phyloP scores from a whole-genome alignment of 2,113 vertebrate genomes.

The Ophiodon elongatus region DNA sequence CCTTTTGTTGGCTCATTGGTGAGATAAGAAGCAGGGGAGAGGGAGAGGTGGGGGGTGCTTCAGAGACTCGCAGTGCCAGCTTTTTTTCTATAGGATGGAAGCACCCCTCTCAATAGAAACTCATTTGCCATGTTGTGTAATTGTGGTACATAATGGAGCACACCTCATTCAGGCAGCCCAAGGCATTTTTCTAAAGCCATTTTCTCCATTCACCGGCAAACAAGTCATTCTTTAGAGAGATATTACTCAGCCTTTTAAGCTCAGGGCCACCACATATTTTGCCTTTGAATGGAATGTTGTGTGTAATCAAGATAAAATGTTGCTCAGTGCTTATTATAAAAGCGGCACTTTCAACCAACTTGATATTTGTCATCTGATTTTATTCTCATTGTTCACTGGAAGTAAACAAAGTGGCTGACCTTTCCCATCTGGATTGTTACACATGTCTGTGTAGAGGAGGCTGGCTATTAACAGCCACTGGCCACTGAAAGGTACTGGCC shows the following conservation, averaged over 20 bases:
- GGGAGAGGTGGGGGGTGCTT: conserved; percentile 12
- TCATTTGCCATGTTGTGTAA: conserved; percentile 81
- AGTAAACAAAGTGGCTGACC: conserved; percentile 62
- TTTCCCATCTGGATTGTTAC: conserved; percentile 43
- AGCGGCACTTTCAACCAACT: conserved; percentile 47
- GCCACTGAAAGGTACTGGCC: conserved; percentile 18
- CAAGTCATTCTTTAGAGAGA: conserved; percentile 76
- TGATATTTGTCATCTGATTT: conserved; percentile 60
- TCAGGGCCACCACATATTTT: conserved; percentile 65
- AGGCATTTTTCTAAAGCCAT: conserved; percentile 62
- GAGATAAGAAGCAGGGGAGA: conserved; percentile 72
- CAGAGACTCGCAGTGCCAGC: conserved; percentile 67
- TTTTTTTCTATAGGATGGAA: conserved; percentile 68
- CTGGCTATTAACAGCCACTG: conserved; percentile 22
- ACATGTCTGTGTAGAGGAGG: conserved; percentile 14
- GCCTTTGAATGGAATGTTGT: conserved; percentile 69
- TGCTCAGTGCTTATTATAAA: conserved; percentile 57
- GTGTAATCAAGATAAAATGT: conserved; percentile 75
- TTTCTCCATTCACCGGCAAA: conserved; percentile 70
- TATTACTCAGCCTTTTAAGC: conserved; percentile 73
- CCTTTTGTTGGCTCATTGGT: conserved; percentile 78
- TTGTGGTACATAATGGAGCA: conserved; percentile 78
- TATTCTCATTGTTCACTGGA: conserved; percentile 30
- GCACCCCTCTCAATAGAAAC: conserved; percentile 76
- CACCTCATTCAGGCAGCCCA: conserved; percentile 73